A percentile compares a stretch with the other conserved stretches of the same genome.
Evolutionary conservation across 2,888 invertebrate genomes (phyloP).

Genomic region (Onthophagus sagittarius): DNA sequence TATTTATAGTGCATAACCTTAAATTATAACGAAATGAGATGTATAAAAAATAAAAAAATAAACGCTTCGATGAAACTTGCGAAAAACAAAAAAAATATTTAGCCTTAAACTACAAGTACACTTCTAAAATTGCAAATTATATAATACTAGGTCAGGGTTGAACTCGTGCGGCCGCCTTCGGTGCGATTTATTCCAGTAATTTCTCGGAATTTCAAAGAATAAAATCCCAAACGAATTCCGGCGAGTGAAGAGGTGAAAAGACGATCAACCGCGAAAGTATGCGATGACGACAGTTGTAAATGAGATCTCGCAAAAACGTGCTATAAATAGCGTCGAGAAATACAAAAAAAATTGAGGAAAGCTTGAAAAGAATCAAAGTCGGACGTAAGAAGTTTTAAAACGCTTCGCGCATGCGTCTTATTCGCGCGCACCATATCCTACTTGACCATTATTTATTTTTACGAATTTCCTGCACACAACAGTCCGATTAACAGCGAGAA

Average conservation of each 20-base stretch:
- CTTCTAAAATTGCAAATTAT: conserved; percentile 8
- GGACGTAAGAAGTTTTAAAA: neutral
- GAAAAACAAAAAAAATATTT: neutral
- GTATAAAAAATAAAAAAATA: neutral
- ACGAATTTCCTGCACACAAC: neutral
- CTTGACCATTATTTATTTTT: conserved; percentile 12
- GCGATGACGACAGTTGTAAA: neutral
- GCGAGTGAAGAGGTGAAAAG: no score
- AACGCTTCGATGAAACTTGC: neutral
- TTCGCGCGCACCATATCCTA: neutral
- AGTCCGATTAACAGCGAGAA: neutral
- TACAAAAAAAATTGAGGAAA: neutral
- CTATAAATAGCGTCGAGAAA: neutral
- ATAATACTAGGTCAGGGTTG: conserved; percentile 11
- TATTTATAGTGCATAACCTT: no score
- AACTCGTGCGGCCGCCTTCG: neutral
- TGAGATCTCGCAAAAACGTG: neutral
- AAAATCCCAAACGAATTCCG: no score
- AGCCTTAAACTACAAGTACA: neutral
- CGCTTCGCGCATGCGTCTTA: neutral
- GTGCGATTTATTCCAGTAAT: neutral
- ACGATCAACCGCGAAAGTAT: neutral
- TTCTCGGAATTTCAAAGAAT: neutral
- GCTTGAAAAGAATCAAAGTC: neutral
- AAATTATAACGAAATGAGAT: no score